Conservation (phyloP, 1,140 invertebrate species). For the Helicoverpa armigera region DNA sequence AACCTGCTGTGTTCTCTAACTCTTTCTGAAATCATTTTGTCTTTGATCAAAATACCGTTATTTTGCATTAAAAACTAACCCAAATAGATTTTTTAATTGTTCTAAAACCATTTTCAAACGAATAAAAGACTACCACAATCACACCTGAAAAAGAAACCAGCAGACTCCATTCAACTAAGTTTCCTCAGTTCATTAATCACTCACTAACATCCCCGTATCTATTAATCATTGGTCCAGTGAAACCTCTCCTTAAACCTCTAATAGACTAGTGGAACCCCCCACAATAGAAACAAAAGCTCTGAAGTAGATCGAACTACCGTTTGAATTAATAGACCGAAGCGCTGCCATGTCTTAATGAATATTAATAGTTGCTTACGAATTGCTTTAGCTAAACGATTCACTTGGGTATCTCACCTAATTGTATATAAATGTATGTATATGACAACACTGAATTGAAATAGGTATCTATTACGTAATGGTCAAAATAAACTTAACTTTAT, state of each 20-base stretch:
- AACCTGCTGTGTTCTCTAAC: too few species aligned
- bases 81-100: too few species aligned
- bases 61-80: too few species aligned
- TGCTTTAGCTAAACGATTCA: neutral
- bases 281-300: slow-evolving; percentile 18
- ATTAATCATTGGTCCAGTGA: slow-evolving; percentile 13
- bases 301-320: slow-evolving; percentile 13
- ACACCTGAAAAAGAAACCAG: neutral
- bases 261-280: neutral
- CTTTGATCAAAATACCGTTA: too few species aligned
- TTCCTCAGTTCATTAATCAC: neutral
- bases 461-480: too few species aligned
- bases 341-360: slow-evolving; percentile 15
- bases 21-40: too few species aligned
- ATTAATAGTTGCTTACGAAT: slow-evolving; percentile 39
- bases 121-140: neutral
- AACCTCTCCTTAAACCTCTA: slow-evolving; percentile 10
- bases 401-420: too few species aligned
- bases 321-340: slow-evolving; percentile 15
- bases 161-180: neutral
- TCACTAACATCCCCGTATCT: neutral
- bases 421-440: too few species aligned
- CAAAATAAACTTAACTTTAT: too few species aligned
- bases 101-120: neutral
- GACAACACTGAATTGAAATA: neutral